These are phyloP conservation scores for Gnathonemus longibarbis DNA, from an alignment of 2,113 vertebrate genomes.

Conservation along the genomic window DNA sequence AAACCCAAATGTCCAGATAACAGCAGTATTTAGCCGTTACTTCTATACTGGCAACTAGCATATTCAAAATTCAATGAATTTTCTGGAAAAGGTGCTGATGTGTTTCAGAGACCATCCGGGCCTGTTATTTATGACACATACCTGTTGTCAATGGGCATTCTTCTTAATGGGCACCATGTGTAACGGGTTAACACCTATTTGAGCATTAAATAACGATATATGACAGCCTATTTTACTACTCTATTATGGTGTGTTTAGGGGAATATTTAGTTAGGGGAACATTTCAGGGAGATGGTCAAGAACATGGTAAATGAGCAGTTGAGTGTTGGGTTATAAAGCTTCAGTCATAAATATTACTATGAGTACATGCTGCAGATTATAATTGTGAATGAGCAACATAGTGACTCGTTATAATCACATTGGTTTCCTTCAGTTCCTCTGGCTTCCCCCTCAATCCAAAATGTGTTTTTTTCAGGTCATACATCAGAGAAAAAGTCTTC, in stretches of 20 bases:
- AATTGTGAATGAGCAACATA: not conserved
- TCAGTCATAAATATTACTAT: not conserved
- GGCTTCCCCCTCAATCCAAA: not conserved
- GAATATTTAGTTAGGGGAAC: not conserved
- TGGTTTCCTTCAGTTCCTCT: not conserved
- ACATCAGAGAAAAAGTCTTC: not conserved
- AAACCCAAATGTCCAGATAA: not conserved
- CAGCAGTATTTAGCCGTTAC: not conserved
- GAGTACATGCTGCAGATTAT: not conserved
- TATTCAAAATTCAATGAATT: not conserved
- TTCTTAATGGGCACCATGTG: not conserved
- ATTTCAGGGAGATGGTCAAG: not conserved
- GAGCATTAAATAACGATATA: no score
- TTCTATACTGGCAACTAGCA: not conserved
- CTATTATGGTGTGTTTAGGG: not conserved
- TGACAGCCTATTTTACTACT: not conserved
- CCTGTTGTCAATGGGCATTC: not conserved
- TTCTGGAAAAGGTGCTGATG: not conserved
- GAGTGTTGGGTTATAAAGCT: not conserved
- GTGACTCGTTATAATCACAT: not conserved
- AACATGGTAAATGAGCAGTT: not conserved
- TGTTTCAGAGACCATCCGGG: not conserved
- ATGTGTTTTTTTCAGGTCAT: not conserved
- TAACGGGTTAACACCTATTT: not conserved
- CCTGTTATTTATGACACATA: not conserved